Base-by-base conservation (phyloP, 2,113 vertebrate genomes). In the Toxotes jaculatrix region DNA sequence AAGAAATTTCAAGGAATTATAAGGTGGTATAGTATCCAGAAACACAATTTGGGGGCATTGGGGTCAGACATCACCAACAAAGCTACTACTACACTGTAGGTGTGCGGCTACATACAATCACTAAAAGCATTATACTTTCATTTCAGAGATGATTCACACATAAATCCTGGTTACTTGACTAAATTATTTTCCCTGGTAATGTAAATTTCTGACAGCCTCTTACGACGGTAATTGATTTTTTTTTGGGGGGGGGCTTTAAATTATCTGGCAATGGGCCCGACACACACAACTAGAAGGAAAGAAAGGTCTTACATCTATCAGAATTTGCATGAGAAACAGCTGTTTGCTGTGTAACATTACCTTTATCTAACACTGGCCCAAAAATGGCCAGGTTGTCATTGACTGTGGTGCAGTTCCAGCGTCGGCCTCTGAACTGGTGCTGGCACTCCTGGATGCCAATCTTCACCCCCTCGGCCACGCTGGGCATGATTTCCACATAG, bases 401-500 rank as follows among this genome's bases (percentile, higher is more conserved):
- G 89, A 99, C 89, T 0, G 98, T 99, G 0, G 98, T 99, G 93
- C 98, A 99, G 89, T 99, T 99, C 98, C 98, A 99, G 70, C 98
- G 96, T 8, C 98, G 95, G 3, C 98, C 98, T 0, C 98, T 96
- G 88, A 99, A 99, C 64, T 99, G 98, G 88, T 99, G 97, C 65
- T 99, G 98, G 80, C 97, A 99, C 80, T 99, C 98, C 81, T 97
- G 97, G 83, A 99, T 97, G 68, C 97, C 97, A 1, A 98, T 96
- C 92, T 97, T 98, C 21, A 99, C 96, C 0, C 98, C 98, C 77
- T 99, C 97, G 0, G 98, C 98, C 79, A 99, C 97, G 0, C 97
- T 99, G 89, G 98, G 98, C 98, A 99, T 99, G 93, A 99, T 98
- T 89, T 99, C 97, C 93, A 98, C 95, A 7, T 99, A 98, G 95